Base-by-base conservation (phyloP, 2,113 vertebrate species). In the Peromyscus leucopus region DNA sequence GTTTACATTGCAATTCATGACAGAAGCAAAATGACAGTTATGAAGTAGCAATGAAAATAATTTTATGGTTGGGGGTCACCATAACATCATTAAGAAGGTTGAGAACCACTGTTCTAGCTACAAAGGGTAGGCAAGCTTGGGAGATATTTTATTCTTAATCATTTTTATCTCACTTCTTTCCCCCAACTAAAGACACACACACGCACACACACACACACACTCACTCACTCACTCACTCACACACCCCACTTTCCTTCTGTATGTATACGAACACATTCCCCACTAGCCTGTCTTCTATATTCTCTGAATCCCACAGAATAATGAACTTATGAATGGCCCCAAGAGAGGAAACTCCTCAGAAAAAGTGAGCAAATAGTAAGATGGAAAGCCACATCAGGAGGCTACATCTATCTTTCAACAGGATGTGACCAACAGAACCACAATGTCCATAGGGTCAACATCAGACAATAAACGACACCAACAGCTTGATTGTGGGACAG, bases 321-420 rank as follows among this genome's bases (percentile, higher is more conserved):
- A 90, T 69, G 48, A 92, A 24, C 5, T 33, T 39, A 8, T 33
- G 67, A 51, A 55, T 80, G 65, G 67, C 4, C 59, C 59, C 65
- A 36, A 42, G 26, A 42, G 16, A 48, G 39, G 12, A 84, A n/a
- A 26, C 26, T 72, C 39, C n/a, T 88, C 1, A 7, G 59, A 42
- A 75, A 31, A 84, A 55, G 57, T 33, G 0, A 69, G 17, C 46
- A 9, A 13, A 0, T 31, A 24, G 67, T 16, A 4, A 24, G 39
- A 42, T 74, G 59, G 46, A 31, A 4, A 65, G 3, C 0, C 0
- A 5, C 39, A 28, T 83, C 55, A 21, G 57, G 1, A 48, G 88
- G 65, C 33, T 0, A 0, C 33, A 72, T 21, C 19, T 57, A 5
- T 61, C 31, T 21, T 55, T 90, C 19, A 80, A 33, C 36, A 24